Evolutionary conservation across 2,113 vertebrate species (phyloP), one percentile per base, ranked within the genome.

Genomic region (Malurus alboscapulatus): DNA sequence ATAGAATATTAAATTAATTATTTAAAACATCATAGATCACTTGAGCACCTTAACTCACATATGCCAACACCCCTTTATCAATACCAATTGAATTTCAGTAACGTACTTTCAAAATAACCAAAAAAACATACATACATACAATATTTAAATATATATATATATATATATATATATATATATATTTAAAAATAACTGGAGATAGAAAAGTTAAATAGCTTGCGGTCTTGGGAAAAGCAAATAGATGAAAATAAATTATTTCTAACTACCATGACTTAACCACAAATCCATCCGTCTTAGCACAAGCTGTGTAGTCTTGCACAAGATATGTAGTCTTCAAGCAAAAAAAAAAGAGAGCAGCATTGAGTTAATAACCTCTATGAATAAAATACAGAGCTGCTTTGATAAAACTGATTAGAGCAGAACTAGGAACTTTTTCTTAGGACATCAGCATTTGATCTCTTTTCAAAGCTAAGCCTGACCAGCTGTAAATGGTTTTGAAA

Each of bases 311-410:
- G 40, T 44, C 53, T 74, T 55, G 42, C 27, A 81, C 7, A 77
- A 77, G 18, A 18, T 54, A 48, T 19, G 22, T 14, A 84, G 40
- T 38, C 53, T 84, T 58, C 25, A 87, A 92, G 72, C 7, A 67
- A 66, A 27, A 16, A 5, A 38, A 38, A n/a, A n/a, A 29, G 62
- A 53, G 18, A 45, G 6, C 4, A 86, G 48, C 16, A 53, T 21
- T 79, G 45, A 66, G 22, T 78, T 75, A 88, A 89, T 20, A 84
- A 72, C 25, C 54, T 90, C 75, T 87, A 44, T 67, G 88, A 92
- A 87, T 81, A 84, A 84, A 85, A 77, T 85, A 90, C 27, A 45
- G 47, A 96, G 45, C 27, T 84, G 77, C 63, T 81, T 74, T 82
- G 42, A 92, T 71, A 88, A 67, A 93, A 82, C 22, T 71, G 45